Evolutionary conservation across 2,113 vertebrate species (phyloP).

Genomic region (Hippocampus zosterae): DNA sequence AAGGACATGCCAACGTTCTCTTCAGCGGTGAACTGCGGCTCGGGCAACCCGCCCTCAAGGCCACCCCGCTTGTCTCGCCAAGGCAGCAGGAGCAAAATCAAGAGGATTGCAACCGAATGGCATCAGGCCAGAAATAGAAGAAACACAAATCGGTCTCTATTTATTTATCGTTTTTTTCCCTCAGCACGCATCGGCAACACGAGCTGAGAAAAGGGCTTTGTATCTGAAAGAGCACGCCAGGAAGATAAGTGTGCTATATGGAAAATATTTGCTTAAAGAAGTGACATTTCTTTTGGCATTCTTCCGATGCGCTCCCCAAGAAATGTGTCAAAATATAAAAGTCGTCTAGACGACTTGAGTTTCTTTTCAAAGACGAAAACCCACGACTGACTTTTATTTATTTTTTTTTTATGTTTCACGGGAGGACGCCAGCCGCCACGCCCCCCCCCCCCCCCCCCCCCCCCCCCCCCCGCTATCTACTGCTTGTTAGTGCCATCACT

Average conservation of each 20-base stretch:
- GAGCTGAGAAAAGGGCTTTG: constrained; percentile 25
- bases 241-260: constrained; percentile 35
- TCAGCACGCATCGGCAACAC: constrained; percentile 36
- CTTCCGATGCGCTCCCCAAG: constrained; percentile 12
- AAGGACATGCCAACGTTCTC: constrained; percentile 44
- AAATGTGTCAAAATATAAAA: constrained; percentile 4
- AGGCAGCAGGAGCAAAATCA: constrained; percentile 15
- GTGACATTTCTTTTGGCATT: constrained; percentile 21
- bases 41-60: constrained; percentile 4
- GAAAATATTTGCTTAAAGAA: constrained; percentile 30
- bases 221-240: constrained; percentile 4
- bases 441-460: no score
- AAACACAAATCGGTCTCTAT: constrained; percentile 15
- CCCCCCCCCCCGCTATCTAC: constrained; percentile 20
- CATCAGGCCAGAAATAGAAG: constrained; percentile 25
- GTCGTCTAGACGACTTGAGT: constrained; percentile 9
- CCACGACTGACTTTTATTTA: constrained; percentile 9
- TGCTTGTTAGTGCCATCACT: constrained; percentile 55
- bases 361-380: constrained; percentile 20
- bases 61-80: constrained; percentile 20
- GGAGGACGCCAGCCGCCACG: constrained; percentile 22
- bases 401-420: constrained; percentile 22
- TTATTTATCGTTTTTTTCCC: background rate
- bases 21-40: constrained; percentile 29
- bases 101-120: constrained; percentile 30